phyloP scores from a whole-genome alignment of 2,888 invertebrate genomes.

The Choreutis nemorana region DNA sequence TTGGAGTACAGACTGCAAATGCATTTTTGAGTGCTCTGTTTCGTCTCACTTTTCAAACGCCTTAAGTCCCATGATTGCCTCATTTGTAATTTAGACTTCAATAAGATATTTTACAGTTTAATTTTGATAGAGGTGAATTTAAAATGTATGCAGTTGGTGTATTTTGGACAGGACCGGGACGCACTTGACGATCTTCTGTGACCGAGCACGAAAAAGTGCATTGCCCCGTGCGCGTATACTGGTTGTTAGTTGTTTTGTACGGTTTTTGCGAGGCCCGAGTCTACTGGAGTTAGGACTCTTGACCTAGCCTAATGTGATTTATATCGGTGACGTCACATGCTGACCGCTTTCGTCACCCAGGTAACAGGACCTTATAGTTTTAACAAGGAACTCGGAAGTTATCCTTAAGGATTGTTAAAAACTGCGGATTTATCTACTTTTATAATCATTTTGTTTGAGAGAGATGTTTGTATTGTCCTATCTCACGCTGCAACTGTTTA shows the following conservation, averaged over 20 bases:
- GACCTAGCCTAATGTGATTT: constrained; percentile 59
- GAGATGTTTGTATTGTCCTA: too few relatives aligned
- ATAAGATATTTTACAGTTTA: background rate
- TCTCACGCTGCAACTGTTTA: too few relatives aligned
- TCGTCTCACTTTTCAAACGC: background rate
- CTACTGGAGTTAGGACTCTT: constrained; percentile 54
- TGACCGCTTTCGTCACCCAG: background rate
- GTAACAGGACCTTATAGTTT: background rate
- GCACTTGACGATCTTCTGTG: constrained; percentile 34
- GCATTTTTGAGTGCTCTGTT: background rate
- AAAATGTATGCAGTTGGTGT: constrained; percentile 43
- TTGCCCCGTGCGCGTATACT: constrained; percentile 37
- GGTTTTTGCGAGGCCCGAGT: constrained; percentile 30
- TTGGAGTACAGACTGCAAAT: constrained; percentile 5
- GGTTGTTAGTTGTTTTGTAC: constrained; percentile 30
- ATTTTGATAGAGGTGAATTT: background rate
- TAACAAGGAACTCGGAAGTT: background rate
- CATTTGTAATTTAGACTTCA: background rate
- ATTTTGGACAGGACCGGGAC: constrained; percentile 26
- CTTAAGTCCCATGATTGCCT: background rate
- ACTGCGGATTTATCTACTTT: too few relatives aligned
- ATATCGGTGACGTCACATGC: constrained; percentile 24
- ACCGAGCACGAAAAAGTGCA: constrained; percentile 53
- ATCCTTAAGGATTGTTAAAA: background rate
- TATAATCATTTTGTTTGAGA: too few relatives aligned